These are phyloP conservation scores for Scaptomyza polygonia DNA, from an alignment of 2,888 invertebrate species.

Conservation along the genomic window DNA sequence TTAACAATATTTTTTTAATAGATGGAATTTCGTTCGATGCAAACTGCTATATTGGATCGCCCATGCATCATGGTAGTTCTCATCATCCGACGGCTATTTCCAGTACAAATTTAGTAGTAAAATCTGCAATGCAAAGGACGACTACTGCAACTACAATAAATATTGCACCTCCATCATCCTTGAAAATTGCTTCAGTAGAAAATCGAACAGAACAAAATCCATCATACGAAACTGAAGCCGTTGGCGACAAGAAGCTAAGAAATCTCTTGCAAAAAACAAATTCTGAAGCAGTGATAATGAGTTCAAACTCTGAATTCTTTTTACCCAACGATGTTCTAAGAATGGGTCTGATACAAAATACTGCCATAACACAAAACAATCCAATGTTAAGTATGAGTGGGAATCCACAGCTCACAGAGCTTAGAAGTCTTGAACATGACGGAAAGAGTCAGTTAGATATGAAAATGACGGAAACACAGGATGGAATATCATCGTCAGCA, in stretches of 20 bases:
- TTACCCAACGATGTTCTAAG: conserved; percentile 59
- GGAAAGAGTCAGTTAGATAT: conserved; percentile 52
- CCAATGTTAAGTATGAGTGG: conserved; percentile 72
- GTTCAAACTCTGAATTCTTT: conserved; percentile 59
- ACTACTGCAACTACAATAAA: conserved; percentile 15
- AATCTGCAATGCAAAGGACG: conserved; percentile 51
- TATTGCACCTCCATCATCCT: conserved; percentile 27
- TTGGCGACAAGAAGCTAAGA: conserved; percentile 61
- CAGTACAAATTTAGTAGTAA: conserved; percentile 54
- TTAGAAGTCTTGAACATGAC: conserved; percentile 61
- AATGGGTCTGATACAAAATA: conserved; percentile 58
- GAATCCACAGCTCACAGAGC: conserved; percentile 55
- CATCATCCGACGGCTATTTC: conserved; percentile 47
- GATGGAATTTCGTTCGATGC: conserved; percentile 62
- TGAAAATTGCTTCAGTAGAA: conserved; percentile 51
- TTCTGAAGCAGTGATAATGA: conserved; percentile 59
- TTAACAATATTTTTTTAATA: not conserved
- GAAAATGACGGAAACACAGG: conserved; percentile 86
- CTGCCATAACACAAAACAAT: conserved; percentile 64
- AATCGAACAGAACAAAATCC: conserved; percentile 56
- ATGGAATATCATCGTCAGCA: conserved; percentile 79
- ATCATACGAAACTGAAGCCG: conserved; percentile 48
- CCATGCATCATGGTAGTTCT: conserved; percentile 28
- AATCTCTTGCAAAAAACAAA: conserved; percentile 68
- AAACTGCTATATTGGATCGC: conserved; percentile 44